phyloP scores from a whole-genome alignment of 64 coral and sea anemone species.

The Actinia equina region DNA sequence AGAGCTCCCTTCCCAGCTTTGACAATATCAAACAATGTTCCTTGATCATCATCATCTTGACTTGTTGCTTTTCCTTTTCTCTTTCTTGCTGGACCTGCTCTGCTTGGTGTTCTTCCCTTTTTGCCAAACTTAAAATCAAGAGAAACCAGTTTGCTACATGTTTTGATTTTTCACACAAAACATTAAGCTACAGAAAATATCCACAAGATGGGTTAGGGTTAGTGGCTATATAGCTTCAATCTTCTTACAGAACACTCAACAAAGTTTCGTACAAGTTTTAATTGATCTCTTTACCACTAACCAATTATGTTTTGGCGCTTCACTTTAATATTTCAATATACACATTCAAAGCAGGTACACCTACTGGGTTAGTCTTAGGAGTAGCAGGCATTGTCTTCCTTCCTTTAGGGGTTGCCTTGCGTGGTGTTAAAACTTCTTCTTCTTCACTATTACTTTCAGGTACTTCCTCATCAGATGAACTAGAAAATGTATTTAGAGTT shows the following conservation, averaged over 20 bases:
- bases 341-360: background rate
- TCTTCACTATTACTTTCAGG: slow-evolving; percentile 8
- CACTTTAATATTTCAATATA: too few species aligned
- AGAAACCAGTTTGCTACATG: background rate
- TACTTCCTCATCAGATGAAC: background rate
- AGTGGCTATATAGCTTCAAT: too few species aligned
- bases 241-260: too few species aligned
- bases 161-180: too few species aligned
- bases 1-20: slow-evolving; percentile 78
- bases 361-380: slow-evolving; percentile 24
- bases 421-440: background rate
- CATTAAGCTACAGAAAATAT: too few species aligned
- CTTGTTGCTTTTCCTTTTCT: slow-evolving; percentile 41
- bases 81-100: slow-evolving; percentile 28
- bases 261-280: too few species aligned
- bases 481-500: background rate
- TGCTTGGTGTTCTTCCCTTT: slow-evolving; percentile 35
- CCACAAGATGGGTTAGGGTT: too few species aligned
- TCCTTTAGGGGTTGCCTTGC: background rate
- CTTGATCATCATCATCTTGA: slow-evolving; percentile 52
- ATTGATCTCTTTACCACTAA: too few species aligned
- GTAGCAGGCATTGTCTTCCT: background rate
- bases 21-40: slow-evolving; percentile 87
- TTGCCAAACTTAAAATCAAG: slow-evolving; percentile 33
- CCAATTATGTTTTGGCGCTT: too few species aligned